These are phyloP conservation scores for Agriopis aurantiaria DNA, from an alignment of 2,888 invertebrate species.

Conservation along the genomic window DNA sequence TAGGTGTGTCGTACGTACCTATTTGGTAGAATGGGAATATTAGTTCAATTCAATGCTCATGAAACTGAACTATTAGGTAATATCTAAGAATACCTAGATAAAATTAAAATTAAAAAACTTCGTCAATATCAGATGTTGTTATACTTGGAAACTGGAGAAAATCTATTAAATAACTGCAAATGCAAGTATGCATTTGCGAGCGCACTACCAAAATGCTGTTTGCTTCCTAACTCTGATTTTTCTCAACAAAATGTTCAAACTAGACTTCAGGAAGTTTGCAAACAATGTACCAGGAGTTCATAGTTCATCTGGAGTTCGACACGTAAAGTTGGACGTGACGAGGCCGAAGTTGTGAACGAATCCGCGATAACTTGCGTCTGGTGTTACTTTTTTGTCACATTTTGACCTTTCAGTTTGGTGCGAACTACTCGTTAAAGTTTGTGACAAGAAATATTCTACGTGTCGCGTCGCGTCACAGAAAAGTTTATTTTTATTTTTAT, in stretches of 20 bases:
- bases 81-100: neutral
- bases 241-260: slow-evolving; percentile 18
- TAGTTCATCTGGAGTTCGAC: slow-evolving; percentile 38
- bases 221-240: slow-evolving; percentile 23
- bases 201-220: slow-evolving; percentile 14
- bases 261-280: slow-evolving; percentile 35
- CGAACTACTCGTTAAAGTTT: slow-evolving; percentile 7
- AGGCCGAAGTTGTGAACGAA: slow-evolving; percentile 40
- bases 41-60: neutral
- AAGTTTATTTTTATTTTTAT: no score
- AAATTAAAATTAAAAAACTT: neutral
- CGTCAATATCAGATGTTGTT: neutral
- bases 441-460: slow-evolving; percentile 5
- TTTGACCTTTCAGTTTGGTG: slow-evolving; percentile 26
- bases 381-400: slow-evolving; percentile 27
- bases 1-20: no score
- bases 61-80: neutral
- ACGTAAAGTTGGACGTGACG: slow-evolving; percentile 43
- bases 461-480: no score
- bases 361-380: slow-evolving; percentile 29
- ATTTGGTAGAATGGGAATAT: neutral
- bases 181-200: slow-evolving; percentile 11
- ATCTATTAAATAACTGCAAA: neutral
- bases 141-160: slow-evolving; percentile 7
- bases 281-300: slow-evolving; percentile 45